Evolutionary conservation across 2,113 vertebrate genomes (phyloP).

Genomic region (Leptocoma aspasia): DNA sequence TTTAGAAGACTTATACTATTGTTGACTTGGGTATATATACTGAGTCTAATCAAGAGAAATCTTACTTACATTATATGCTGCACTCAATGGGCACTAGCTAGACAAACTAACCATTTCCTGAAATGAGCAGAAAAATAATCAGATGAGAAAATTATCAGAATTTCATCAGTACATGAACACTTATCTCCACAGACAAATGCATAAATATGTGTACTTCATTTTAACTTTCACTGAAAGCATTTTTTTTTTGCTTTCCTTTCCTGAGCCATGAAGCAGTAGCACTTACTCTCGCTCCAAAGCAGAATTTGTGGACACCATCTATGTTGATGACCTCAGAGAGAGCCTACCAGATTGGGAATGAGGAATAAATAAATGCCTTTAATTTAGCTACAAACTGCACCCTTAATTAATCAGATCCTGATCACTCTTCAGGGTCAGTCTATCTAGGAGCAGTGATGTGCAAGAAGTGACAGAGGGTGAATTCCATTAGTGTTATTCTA

Average conservation of each 20-base stretch:
- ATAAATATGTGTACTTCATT: neutral
- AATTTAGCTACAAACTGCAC: neutral
- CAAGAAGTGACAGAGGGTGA: neutral
- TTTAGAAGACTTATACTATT: constrained; percentile 53
- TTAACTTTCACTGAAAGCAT: neutral
- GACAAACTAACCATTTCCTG: constrained; percentile 45
- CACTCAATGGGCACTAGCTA: constrained; percentile 1
- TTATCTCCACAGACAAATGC: neutral
- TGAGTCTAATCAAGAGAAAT: constrained; percentile 41
- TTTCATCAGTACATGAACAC: neutral
- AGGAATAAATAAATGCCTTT: neutral
- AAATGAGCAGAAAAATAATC: constrained; percentile 45
- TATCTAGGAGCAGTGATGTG: neutral
- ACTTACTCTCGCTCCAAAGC: neutral
- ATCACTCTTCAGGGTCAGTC: neutral
- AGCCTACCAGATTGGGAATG: neutral
- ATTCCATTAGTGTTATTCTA: neutral
- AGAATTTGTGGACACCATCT: neutral
- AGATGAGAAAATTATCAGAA: neutral
- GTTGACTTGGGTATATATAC: neutral
- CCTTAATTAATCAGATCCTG: neutral
- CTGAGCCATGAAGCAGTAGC: neutral
- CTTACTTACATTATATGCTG: neutral
- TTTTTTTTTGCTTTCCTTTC: neutral
- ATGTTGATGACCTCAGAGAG: neutral